Base-by-base conservation (phyloP, 2,888 invertebrate genomes). In the Dimorphilus gyrociliatus region DNA sequence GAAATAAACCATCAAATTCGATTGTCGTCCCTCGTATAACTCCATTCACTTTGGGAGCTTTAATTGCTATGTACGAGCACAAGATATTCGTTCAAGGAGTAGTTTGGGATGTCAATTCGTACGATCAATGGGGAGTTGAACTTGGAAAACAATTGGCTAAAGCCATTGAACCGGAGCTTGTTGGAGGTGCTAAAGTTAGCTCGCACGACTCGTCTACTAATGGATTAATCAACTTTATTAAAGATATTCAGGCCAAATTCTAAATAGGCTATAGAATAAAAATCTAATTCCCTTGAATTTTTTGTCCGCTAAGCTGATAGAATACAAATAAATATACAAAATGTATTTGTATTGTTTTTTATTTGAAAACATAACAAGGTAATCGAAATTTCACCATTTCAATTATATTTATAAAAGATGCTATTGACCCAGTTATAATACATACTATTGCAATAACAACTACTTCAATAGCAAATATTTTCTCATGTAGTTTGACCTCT, bases 111-210 rank as follows among this genome's bases (percentile, higher is more conserved):
- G 90, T 97, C 57, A 97, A 97, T 64, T 94, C 94, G 0, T 97
- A 80, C 63, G 97, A 97, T 68, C 97, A 99, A 57, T 97, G 94
- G 92, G 97, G 97, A 19, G 97, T 97, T 30, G 97, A 99, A 64
- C 71, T 99, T 45, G 97, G 97, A 30, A 99, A 99, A 62, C 88
- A 92, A 59, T 66, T 97, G 46, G 97, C 97, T 1, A 94, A 94
- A 66, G 81, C 79, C n/a, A 94, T 97, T 45, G 88, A 94, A 58
- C 84, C 88, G 0, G 94, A 99, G 60, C 66, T 97, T 26, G 70
- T 73, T 37, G 57, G 60, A 2, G 7, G 26, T 2, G 65, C 66
- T 16, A 69, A 66, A 7, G 67, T 73, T 16, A 72, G 73, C 24
- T 46, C 51, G 19, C 97, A 97, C 59, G 97, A 99, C 63, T 71